A percentile compares a stretch with the other conserved stretches of the same genome.
These are phyloP conservation scores for Brachionus manjavacas DNA, from an alignment of 1,140 invertebrate genomes.

Conservation along the genomic window DNA sequence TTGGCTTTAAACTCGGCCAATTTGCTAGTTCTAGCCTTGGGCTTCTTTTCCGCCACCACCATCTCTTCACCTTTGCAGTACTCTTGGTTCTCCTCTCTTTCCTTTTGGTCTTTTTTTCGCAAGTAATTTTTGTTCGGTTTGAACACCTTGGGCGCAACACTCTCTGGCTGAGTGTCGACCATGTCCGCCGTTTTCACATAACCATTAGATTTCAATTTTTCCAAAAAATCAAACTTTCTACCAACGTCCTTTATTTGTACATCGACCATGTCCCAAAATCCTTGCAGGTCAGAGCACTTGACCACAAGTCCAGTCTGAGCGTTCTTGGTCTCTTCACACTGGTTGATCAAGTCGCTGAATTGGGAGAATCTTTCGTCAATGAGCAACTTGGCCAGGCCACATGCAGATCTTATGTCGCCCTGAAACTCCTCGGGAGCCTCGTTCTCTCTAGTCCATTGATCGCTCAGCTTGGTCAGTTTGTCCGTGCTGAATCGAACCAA, in stretches of 20 bases:
- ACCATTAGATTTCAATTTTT: neutral
- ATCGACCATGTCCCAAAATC: constrained; percentile 39
- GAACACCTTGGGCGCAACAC: neutral
- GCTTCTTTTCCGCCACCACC: neutral
- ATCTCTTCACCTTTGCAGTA: neutral
- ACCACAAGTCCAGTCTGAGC: neutral
- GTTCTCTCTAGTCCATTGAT: neutral
- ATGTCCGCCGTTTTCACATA: constrained; percentile 10
- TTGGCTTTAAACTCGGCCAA: constrained; percentile 29
- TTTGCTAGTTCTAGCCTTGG: neutral
- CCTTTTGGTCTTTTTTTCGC: constrained; percentile 26
- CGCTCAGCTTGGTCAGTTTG: neutral
- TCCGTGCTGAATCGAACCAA: neutral
- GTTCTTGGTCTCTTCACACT: neutral
- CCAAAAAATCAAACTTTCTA: neutral
- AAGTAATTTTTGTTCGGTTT: constrained; percentile 7
- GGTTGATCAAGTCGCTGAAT: constrained; percentile 26
- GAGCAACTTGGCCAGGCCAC: constrained; percentile 21
- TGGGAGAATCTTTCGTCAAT: constrained; percentile 21
- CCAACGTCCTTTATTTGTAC: constrained; percentile 18
- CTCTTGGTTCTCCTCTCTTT: neutral
- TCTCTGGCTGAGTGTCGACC: neutral
- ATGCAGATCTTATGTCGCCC: constrained; percentile 18
- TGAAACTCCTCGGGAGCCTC: neutral
- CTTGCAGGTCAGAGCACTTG: constrained; percentile 24